Conservation (phyloP, 2,113 vertebrate species). For the Scomber colias region DNA sequence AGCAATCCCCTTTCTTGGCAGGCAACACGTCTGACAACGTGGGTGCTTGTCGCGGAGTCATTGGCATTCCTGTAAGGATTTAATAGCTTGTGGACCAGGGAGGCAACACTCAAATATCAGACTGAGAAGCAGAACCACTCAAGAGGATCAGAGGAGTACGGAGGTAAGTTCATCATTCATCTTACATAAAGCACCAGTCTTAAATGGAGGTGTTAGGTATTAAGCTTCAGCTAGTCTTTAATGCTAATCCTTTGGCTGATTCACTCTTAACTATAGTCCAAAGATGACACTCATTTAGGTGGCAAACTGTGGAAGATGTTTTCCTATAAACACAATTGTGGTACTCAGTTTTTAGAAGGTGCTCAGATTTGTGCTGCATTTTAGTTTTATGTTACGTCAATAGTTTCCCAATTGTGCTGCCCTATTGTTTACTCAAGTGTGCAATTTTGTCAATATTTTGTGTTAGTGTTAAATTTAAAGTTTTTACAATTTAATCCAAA, state of each 20-base stretch:
- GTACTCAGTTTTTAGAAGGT: neutral
- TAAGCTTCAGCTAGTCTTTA: constrained; percentile 34
- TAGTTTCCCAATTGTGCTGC: neutral
- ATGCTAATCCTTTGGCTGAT: constrained; percentile 25
- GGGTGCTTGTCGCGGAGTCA: constrained; percentile 63
- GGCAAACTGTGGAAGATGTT: constrained; percentile 24
- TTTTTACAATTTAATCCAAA: neutral
- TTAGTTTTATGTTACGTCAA: neutral
- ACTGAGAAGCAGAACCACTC: constrained; percentile 61
- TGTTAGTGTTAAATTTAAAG: neutral
- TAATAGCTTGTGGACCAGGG: constrained; percentile 72
- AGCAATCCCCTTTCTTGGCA: constrained; percentile 67
- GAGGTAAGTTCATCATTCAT: constrained; percentile 74
- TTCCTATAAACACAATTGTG: constrained; percentile 13
- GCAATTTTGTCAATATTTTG: neutral
- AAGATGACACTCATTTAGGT: constrained; percentile 14
- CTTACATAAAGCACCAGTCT: constrained; percentile 23
- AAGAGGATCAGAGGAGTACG: constrained; percentile 51
- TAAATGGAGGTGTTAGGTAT: constrained; percentile 43
- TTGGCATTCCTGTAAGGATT: constrained; percentile 74
- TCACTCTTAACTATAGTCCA: constrained; percentile 1
- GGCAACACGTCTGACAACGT: constrained; percentile 54
- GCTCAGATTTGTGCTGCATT: neutral
- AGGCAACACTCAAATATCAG: constrained; percentile 74
- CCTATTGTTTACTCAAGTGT: neutral